Evolutionary conservation across 1,140 invertebrate genomes (phyloP).

Genomic region (Euwallacea similis): DNA sequence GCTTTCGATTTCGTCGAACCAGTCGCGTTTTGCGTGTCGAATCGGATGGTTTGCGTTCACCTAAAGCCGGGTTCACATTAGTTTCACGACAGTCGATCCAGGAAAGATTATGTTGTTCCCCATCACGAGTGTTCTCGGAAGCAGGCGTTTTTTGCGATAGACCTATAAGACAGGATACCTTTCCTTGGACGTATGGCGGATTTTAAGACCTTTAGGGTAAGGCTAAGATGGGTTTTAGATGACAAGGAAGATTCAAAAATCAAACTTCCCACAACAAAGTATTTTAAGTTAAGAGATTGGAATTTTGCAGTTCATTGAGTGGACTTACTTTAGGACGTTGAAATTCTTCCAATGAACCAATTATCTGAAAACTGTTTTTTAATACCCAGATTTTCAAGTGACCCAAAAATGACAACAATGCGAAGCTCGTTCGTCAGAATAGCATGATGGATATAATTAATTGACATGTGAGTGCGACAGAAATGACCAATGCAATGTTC

Average conservation of each 20-base stretch:
- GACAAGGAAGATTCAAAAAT: neutral
- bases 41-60: conserved; percentile 10
- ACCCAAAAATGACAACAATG: too few relatives aligned
- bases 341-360: too few relatives aligned
- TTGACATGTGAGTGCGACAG: too few relatives aligned
- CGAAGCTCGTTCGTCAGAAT: too few relatives aligned
- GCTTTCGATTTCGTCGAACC: neutral
- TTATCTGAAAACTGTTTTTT: too few relatives aligned
- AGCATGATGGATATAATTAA: too few relatives aligned
- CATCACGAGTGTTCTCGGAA: neutral
- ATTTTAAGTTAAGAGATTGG: neutral
- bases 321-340: too few relatives aligned
- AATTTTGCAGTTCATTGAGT: too few relatives aligned
- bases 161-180: too few relatives aligned
- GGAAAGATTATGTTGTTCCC: conserved; percentile 20
- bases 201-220: conserved; percentile 28
- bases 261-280: neutral
- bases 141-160: conserved; percentile 23
- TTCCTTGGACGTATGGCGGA: conserved; percentile 29
- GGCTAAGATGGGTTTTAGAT: neutral
- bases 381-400: too few relatives aligned
- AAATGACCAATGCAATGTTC: too few relatives aligned
- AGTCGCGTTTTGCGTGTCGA: conserved; percentile 28
- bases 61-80: neutral
- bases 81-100: conserved; percentile 9